Evolutionary conservation across 2,113 vertebrate species (phyloP), one percentile per base, ranked within the genome.

Genomic region (Hydrolagus affinis): DNA sequence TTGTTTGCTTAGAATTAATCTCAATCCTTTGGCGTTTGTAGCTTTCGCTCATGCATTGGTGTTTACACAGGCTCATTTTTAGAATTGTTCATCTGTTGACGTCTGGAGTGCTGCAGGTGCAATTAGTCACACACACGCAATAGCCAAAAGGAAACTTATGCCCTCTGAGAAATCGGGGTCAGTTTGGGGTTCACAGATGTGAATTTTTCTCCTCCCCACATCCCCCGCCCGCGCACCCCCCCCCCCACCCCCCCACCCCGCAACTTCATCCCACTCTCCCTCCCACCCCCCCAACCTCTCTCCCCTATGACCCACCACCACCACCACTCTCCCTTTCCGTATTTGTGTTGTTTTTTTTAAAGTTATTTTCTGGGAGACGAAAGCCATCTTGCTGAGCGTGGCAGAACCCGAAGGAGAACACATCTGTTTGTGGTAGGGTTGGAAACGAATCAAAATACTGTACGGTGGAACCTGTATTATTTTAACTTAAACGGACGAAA

Each of bases 381-480:
- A 83, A 68, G 25, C 15, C 78, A 66, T 28, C 9, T 32, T 66
- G 78, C n/a, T 68, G 60, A 83, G 19, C 66, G 21, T 4, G 2
- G 17, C 60, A 64, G 25, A 28, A 83, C 2, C 78, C 32, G 23
- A 10, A 12, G 23, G 62, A 68, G 25, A 32, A 68, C 23, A 83
- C 78, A 83, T 83, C 60, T 83, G 78, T 66, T 66, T 83, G 25
- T 21, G 78, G 8, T 68, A 32, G 25, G 66, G 32, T 66, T 83
- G 62, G 78, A 83, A 83, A 44, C 60, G 66, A 83, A 80, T 80
- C 57, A 80, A 80, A 80, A 83, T 83, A 83, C 66, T 66, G n/a
- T 9, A 83, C n/a, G n/a, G n/a, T n/a, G n/a, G 44, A 83, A 21
- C 60, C 60, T 32, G 78, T 83, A 66, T 83, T 83, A 68, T 83